Evolutionary conservation across 64 coral and sea anemone species (phyloP), one percentile per base, ranked within the genome.

Genomic region (Montipora efflorescens): DNA sequence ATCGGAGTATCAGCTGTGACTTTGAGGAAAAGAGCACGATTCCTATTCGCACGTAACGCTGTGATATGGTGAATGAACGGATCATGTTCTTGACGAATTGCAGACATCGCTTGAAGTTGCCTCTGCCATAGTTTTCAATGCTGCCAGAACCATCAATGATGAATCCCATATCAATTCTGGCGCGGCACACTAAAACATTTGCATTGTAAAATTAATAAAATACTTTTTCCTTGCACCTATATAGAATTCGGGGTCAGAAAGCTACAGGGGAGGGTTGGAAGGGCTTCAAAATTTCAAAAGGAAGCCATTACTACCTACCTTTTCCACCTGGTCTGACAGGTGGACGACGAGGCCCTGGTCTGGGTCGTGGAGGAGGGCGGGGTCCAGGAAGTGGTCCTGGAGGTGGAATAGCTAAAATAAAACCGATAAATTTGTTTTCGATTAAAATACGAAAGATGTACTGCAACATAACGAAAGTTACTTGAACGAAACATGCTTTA

Each of bases 41-140:
- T 18, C 78, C 89, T 21, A 97, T 83, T 2, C 95, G 83, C 0
- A 90, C 86, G 67, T 83, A 67, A 62, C 93, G 13, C 62, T 82
- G 83, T 15, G 69, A 75, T 49, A 97, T 87, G 0, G 90, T 87
- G 83, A 97, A 97, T 8, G 95, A 91, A 70, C 92, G 76, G 57
- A 97, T 90, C 83, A 97, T 79, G 59, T 94, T 97, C 67, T 92
- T 91, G 47, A 97, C 92, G 78, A 97, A 97, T 71, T 77, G 61
- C 18, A 94, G 84, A 43, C 95, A 97, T 50, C 95, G 95, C 84
- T 73, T 87, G 89, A 97, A 97, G 89, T 97, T 97, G 0, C 95
- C 95, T 57, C 84, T 78, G 9, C 93, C 92, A 71, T 87, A 94
- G 44, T 87, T n/a, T 15, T 94, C 93, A 19, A 97, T 97, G 64